Evolutionary conservation across 1,140 invertebrate species (phyloP).

Genomic region (Rhagoletis pomonella): DNA sequence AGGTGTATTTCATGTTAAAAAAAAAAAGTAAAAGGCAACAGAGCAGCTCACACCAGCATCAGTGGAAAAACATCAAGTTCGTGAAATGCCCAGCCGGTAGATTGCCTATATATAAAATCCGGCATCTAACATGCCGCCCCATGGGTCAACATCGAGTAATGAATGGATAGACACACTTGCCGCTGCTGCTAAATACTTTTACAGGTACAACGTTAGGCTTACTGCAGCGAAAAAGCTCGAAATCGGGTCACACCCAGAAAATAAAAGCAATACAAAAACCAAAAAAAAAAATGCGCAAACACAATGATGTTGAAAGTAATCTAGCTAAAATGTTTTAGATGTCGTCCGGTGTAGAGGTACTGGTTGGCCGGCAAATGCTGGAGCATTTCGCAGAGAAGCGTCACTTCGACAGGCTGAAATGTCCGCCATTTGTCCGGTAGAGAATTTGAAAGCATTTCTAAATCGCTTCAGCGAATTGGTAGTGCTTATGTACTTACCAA

Average conservation of each 20-base stretch:
- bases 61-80: not conserved
- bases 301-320: not conserved
- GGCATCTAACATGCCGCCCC: not conserved
- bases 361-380: no score
- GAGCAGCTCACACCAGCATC: not conserved
- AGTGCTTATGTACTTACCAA: no score
- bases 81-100: not conserved
- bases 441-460: no score
- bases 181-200: not conserved
- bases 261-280: not conserved
- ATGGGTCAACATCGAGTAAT: not conserved
- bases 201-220: not conserved
- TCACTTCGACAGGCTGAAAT: no score
- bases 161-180: not conserved
- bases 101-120: not conserved
- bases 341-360: not conserved
- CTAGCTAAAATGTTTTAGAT: conserved; percentile 18
- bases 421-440: no score
- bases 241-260: not conserved
- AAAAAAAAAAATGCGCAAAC: not conserved
- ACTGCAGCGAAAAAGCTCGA: no score
- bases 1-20: no score
- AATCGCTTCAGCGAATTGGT: no score
- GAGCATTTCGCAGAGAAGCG: no score
- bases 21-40: no score